A percentile compares a stretch with the other conserved stretches of the same genome.
phyloP scores from a whole-genome alignment of 2,797 vertebrate species.

The Acanthornis magna region DNA sequence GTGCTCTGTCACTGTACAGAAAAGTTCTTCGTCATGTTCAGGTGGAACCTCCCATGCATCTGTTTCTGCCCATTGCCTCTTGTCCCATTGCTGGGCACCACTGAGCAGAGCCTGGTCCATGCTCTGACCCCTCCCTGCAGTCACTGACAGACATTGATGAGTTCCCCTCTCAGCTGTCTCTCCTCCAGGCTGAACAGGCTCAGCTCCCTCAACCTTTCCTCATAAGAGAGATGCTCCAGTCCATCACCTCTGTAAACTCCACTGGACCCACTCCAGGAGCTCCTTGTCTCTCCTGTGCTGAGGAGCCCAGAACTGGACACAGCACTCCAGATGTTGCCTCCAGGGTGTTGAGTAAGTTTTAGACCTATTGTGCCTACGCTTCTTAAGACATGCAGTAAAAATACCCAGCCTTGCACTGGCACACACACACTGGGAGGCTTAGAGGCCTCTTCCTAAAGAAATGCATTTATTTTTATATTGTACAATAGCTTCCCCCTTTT shows the following conservation, averaged over 20 bases:
- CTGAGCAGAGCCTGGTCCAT: not conserved
- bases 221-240: not conserved
- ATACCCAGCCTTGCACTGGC: not conserved
- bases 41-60: not conserved
- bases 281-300: not conserved
- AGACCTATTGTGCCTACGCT: not conserved
- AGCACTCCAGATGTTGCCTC: too few relatives aligned
- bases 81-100: not conserved
- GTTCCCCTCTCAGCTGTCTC: not conserved
- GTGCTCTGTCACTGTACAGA: rapidly evolving
- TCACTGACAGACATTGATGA: rapidly evolving
- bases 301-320: not conserved
- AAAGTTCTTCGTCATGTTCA: not conserved
- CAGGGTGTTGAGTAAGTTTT: not conserved
- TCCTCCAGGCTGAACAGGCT: not conserved
- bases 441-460: not conserved
- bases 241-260: too few relatives aligned
- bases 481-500: not conserved
- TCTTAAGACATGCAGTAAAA: not conserved
- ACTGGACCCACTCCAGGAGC: not conserved
- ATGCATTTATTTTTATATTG: not conserved
- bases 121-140: not conserved
- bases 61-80: rapidly evolving
- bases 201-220: not conserved
- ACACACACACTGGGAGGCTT: not conserved